Conservation (phyloP, 2,113 vertebrate species). For the Centropristis striata region DNA sequence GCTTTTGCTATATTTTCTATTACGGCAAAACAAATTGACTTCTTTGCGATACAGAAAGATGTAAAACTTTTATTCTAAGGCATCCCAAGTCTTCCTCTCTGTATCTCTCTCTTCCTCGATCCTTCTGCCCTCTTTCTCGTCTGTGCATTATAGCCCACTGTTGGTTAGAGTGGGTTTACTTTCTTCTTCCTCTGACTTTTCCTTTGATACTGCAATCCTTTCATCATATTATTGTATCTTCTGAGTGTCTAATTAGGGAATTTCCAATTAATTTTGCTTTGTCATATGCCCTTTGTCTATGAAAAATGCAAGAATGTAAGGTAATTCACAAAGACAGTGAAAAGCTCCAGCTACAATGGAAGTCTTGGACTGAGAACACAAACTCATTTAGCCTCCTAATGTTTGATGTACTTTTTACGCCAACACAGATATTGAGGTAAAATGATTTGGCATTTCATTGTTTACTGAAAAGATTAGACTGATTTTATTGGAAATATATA, state of each 20-base stretch:
- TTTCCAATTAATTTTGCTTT: constrained; percentile 27
- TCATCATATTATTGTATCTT: constrained; percentile 49
- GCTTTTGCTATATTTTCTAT: background rate
- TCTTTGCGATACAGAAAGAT: background rate
- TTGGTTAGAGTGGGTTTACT: constrained; percentile 24
- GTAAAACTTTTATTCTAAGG: background rate
- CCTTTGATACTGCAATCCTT: constrained; percentile 59
- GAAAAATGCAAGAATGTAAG: background rate
- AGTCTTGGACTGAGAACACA: background rate
- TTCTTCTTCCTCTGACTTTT: constrained; percentile 26
- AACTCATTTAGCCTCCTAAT: background rate
- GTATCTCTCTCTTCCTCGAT: background rate
- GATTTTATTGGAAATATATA: background rate
- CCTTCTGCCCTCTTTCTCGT: constrained; percentile 14
- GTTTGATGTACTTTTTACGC: background rate
- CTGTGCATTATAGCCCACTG: background rate
- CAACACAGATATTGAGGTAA: background rate
- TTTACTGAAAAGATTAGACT: background rate
- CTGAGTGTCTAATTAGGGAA: constrained; percentile 45
- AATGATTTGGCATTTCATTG: background rate
- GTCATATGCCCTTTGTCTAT: constrained; percentile 21
- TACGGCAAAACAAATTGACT: background rate
- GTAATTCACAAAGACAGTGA: constrained; percentile 4
- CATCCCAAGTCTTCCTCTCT: background rate
- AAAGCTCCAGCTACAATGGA: background rate